phyloP scores from a whole-genome alignment of 2,797 vertebrate genomes.

The Orestias chungarensis region DNA sequence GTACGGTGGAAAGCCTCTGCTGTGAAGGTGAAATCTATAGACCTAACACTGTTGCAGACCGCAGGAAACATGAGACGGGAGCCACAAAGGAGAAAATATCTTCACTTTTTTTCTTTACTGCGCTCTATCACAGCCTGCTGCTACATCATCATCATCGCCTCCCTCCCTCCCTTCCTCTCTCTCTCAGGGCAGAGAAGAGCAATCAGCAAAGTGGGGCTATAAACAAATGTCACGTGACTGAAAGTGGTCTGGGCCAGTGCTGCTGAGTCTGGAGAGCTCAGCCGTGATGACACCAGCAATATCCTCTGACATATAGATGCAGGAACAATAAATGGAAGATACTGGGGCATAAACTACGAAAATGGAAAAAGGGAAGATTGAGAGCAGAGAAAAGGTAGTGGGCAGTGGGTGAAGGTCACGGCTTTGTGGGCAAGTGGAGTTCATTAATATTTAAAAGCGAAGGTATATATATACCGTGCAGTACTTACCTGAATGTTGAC shows the following conservation, averaged over 20 bases:
- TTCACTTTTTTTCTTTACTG: slow-evolving; percentile 37
- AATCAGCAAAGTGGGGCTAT: slow-evolving; percentile 67
- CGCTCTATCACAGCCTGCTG: slow-evolving; percentile 38
- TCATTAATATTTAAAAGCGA: background rate
- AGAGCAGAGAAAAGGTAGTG: background rate
- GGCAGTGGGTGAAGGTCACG: slow-evolving; percentile 5
- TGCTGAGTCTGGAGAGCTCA: slow-evolving; percentile 64
- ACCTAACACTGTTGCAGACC: slow-evolving; percentile 31
- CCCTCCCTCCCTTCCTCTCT: background rate
- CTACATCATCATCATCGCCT: slow-evolving; percentile 21
- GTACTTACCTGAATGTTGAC: slow-evolving; percentile 95
- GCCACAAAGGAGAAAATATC: slow-evolving; percentile 23
- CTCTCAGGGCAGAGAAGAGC: slow-evolving; percentile 44
- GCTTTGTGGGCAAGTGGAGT: slow-evolving; percentile 15
- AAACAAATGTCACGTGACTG: slow-evolving; percentile 70
- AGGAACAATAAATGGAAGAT: slow-evolving; percentile 15
- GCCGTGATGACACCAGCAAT: slow-evolving; percentile 65
- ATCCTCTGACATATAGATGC: slow-evolving; percentile 17
- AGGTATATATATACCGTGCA: too few species aligned
- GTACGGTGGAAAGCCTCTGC: slow-evolving; percentile 7
- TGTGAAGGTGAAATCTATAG: slow-evolving; percentile 42
- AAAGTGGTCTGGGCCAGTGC: slow-evolving; percentile 32
- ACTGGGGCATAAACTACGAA: slow-evolving; percentile 6
- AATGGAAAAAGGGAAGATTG: slow-evolving; percentile 1
- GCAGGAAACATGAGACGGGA: slow-evolving; percentile 46